Evolutionary conservation across 2,113 vertebrate genomes (phyloP).

Genomic region (Passer domesticus): DNA sequence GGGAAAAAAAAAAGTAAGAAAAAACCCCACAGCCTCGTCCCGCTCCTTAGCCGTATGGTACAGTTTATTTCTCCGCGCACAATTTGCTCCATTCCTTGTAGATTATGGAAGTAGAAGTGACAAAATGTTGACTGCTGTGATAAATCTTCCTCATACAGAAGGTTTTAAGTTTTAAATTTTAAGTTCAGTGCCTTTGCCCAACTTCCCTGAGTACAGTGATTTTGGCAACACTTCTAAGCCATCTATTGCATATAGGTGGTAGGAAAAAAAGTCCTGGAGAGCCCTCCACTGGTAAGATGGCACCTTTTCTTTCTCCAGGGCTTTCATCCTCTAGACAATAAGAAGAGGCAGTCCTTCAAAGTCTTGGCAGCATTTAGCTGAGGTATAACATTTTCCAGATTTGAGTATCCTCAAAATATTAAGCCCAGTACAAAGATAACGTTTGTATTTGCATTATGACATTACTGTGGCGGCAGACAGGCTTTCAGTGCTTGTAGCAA

Average conservation of each 20-base stretch:
- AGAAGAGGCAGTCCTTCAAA: not conserved
- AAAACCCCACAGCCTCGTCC: fast-evolving
- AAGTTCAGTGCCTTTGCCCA: not conserved
- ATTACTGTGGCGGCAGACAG: not conserved
- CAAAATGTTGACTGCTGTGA: not conserved
- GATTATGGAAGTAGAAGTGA: not conserved
- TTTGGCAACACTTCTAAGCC: not conserved
- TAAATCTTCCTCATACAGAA: not conserved
- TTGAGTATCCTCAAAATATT: not conserved
- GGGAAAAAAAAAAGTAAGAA: fast-evolving
- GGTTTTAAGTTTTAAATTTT: not conserved
- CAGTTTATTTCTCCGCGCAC: fast-evolving
- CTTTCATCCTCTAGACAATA: not conserved
- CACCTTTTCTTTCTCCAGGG: not conserved
- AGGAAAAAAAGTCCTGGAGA: not conserved
- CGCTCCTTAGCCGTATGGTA: fast-evolving
- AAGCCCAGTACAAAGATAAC: not conserved
- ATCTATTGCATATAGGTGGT: not conserved
- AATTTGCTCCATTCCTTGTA: not conserved
- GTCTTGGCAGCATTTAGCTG: not conserved
- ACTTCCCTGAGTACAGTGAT: not conserved
- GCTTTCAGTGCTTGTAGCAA: not conserved
- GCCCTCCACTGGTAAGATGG: not conserved
- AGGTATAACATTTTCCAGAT: not conserved
- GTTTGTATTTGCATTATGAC: not conserved